A percentile compares a stretch with the other conserved stretches of the same genome.
These are phyloP conservation scores for Anguilla pacifica DNA, from an alignment of 2,797 vertebrate genomes.

Conservation along the genomic window DNA sequence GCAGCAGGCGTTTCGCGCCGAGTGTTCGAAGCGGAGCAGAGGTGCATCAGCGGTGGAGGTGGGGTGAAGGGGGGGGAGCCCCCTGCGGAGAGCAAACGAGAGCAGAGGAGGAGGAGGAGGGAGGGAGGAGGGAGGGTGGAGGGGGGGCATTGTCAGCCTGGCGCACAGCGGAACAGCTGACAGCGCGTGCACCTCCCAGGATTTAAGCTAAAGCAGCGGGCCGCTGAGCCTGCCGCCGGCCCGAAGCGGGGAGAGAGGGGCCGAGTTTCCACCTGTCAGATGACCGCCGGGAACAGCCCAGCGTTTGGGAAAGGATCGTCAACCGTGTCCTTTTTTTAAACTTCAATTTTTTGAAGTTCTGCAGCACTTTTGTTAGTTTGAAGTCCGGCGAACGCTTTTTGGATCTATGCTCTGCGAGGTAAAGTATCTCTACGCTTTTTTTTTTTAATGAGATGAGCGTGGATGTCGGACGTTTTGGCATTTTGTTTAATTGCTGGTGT, in stretches of 20 bases:
- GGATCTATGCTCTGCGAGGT: conserved; percentile 59
- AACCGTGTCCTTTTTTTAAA: neutral
- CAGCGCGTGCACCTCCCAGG: conserved; percentile 44
- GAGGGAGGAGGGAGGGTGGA: neutral
- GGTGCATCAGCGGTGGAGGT: conserved; percentile 19
- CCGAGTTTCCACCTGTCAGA: conserved; percentile 26
- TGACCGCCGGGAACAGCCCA: conserved; percentile 27
- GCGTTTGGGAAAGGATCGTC: neutral
- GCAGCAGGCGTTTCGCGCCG: conserved; percentile 51
- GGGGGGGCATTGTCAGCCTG: conserved; percentile 45
- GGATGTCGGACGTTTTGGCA: neutral
- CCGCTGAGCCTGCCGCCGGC: conserved; percentile 14
- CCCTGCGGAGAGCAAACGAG: conserved; percentile 36
- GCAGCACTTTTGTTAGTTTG: neutral
- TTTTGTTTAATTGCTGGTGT: neutral
- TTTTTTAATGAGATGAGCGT: no score
- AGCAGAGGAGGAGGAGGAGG: neutral
- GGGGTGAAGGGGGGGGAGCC: conserved; percentile 54
- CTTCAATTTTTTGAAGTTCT: neutral
- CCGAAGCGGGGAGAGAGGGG: conserved; percentile 27
- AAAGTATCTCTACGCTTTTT: conserved; percentile 45
- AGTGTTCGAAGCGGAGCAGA: conserved; percentile 41
- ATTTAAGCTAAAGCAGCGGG: conserved; percentile 35
- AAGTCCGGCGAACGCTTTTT: neutral
- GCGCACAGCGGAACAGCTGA: conserved; percentile 39